A percentile compares a stretch with the other conserved stretches of the same genome.
These are phyloP conservation scores for Apis dorsata DNA, from an alignment of 1,140 invertebrate genomes.

Conservation along the genomic window DNA sequence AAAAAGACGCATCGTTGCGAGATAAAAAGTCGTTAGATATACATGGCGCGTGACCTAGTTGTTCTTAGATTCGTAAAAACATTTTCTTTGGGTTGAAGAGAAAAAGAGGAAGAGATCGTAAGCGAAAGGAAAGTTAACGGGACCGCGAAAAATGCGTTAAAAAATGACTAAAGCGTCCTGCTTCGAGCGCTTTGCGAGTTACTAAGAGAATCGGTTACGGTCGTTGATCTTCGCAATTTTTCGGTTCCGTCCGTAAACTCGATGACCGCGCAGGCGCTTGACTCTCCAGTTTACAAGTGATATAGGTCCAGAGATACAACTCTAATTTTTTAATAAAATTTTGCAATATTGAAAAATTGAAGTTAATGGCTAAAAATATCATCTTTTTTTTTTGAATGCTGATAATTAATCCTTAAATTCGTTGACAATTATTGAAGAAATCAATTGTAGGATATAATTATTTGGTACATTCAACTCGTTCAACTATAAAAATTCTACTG, in stretches of 20 bases:
- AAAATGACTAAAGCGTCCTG: constrained; percentile 35
- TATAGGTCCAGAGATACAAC: no score
- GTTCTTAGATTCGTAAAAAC: neutral
- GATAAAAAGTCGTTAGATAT: neutral
- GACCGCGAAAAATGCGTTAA: constrained; percentile 26
- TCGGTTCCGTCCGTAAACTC: constrained; percentile 3
- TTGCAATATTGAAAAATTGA: no score
- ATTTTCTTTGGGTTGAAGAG: neutral
- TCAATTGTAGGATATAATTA: no score
- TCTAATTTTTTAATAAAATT: no score
- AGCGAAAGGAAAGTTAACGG: constrained; percentile 49
- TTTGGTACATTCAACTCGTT: no score
- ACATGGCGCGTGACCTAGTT: neutral
- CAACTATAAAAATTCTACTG: no score
- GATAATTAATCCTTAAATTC: no score
- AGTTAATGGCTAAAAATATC: no score
- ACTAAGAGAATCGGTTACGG: constrained; percentile 54
- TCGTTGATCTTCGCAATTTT: constrained; percentile 57
- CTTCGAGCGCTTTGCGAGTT: constrained; percentile 40
- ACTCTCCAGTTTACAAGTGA: neutral
- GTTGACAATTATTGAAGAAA: no score
- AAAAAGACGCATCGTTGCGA: neutral
- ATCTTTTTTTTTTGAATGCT: no score
- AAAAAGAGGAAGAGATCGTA: neutral
- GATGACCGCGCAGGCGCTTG: constrained; percentile 5